Evolutionary conservation across 2,888 invertebrate genomes (phyloP).

Genomic region (Emmelina monodactyla): DNA sequence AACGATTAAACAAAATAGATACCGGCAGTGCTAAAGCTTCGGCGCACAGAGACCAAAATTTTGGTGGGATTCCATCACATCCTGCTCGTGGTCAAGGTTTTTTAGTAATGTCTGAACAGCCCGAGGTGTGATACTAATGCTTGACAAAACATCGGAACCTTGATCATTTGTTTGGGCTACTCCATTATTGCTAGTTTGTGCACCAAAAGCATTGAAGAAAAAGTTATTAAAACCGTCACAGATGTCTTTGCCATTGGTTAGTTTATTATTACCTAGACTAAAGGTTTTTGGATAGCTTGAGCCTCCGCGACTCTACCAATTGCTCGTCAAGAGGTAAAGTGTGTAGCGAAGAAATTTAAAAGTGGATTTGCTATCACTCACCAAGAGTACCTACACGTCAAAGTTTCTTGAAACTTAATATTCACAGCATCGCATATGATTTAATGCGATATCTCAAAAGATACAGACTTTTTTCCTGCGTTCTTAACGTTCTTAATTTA

Average conservation of each 20-base stretch:
- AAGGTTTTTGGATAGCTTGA: background rate
- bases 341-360: no score
- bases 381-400: no score
- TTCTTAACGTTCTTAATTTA: no score
- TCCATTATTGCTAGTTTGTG: background rate
- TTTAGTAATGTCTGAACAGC: background rate
- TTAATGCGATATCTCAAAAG: no score
- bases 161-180: background rate
- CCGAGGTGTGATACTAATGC: background rate
- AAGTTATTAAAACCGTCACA: background rate
- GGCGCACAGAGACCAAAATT: background rate
- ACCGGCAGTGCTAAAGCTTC: background rate
- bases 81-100: background rate
- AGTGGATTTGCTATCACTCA: no score
- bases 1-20: background rate
- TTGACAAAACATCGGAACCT: background rate
- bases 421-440: no score
- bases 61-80: slow-evolving; percentile 7
- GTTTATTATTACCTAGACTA: background rate
- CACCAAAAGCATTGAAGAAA: background rate
- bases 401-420: no score
- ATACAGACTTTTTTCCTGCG: no score
- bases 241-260: background rate
- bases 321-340: no score
- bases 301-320: no score